Evolutionary conservation across 2,888 invertebrate species (phyloP).

Genomic region (Branchinecta sandiegonensis): DNA sequence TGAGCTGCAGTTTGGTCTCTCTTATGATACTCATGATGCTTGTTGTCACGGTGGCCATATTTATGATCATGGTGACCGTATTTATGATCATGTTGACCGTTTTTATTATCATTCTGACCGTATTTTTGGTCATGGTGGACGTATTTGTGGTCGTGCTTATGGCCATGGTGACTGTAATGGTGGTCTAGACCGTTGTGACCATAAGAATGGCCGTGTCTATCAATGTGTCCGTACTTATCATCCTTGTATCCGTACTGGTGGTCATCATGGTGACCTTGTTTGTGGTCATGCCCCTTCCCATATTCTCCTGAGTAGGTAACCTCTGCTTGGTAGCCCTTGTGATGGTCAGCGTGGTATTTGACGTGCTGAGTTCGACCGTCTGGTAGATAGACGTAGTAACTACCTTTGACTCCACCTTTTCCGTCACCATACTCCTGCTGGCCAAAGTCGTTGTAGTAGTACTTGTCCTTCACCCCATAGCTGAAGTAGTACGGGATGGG

Average conservation of each 20-base stretch:
- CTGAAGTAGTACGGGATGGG: constrained; percentile 7
- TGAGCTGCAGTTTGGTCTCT: no score
- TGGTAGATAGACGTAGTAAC: neutral
- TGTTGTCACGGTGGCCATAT: no score
- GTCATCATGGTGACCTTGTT: neutral
- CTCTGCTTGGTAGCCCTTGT: constrained; percentile 4
- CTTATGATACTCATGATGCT: no score
- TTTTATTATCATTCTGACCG: neutral
- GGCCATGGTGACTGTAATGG: neutral
- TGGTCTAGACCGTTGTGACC: neutral
- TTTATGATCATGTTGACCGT: neutral
- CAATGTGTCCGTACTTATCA: neutral
- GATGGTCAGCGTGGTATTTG: constrained; percentile 1
- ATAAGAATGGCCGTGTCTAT: neutral
- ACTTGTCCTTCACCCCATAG: neutral
- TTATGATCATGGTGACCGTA: no score
- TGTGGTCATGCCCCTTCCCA: neutral
- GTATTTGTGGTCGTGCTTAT: neutral
- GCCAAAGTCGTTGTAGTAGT: constrained; percentile 1
- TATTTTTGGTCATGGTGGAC: neutral
- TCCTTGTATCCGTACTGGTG: neutral
- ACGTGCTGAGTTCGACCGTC: neutral
- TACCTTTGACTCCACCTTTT: constrained; percentile 10
- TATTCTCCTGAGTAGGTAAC: neutral
- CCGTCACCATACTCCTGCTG: neutral